A percentile compares a stretch with the other conserved stretches of the same genome.
phyloP scores from a whole-genome alignment of 2,113 vertebrate species.

The Callithrix jacchus region DNA sequence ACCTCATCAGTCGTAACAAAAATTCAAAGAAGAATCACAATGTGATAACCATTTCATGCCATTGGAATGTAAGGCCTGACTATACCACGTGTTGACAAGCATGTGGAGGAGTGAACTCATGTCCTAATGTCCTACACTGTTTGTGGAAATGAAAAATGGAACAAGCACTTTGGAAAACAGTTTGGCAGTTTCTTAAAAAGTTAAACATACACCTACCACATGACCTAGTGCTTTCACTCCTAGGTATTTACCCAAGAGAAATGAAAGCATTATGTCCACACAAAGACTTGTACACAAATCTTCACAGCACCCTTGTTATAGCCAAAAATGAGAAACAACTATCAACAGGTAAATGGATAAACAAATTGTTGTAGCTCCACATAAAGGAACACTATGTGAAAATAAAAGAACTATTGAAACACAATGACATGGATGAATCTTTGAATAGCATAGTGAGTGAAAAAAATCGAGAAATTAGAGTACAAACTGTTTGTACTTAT shows the following conservation, averaged over 20 bases:
- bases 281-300: not conserved
- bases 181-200: not conserved
- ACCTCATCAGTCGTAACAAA: not conserved
- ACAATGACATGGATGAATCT: not conserved
- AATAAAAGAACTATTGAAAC: not conserved
- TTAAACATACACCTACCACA: not conserved
- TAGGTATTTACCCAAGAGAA: conserved; percentile 7
- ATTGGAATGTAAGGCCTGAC: not conserved
- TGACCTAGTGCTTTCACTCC: not conserved
- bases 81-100: not conserved
- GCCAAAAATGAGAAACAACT: not conserved
- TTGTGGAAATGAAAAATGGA: not conserved
- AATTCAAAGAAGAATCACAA: not conserved
- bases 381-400: not conserved
- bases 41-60: not conserved
- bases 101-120: not conserved
- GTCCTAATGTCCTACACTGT: not conserved
- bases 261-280: not conserved
- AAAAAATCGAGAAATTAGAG: not conserved
- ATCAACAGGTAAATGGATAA: not conserved
- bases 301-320: not conserved
- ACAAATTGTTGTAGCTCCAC: not conserved
- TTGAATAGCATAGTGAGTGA: not conserved
- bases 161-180: not conserved
- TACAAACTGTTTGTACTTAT: not conserved